Evolutionary conservation across 2,113 vertebrate genomes (phyloP).

Genomic region (Catharus minimus): DNA sequence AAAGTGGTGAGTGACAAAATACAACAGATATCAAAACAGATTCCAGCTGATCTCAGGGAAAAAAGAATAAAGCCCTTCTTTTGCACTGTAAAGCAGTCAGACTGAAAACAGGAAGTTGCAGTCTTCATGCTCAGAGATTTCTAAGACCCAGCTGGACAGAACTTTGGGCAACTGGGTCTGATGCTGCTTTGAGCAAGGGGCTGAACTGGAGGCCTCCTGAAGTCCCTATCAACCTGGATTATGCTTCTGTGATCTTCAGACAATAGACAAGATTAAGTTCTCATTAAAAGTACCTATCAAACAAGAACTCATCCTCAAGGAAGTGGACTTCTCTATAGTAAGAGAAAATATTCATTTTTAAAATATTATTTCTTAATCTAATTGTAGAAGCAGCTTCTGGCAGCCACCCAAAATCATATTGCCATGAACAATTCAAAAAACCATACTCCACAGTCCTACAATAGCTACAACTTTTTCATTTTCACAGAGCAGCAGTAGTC

Average conservation of each 20-base stretch:
- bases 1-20: background rate
- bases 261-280: background rate
- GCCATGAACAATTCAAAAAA: constrained; percentile 29
- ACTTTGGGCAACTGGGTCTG: background rate
- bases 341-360: background rate
- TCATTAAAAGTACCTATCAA: background rate
- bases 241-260: background rate
- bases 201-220: background rate
- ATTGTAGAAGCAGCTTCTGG: constrained; percentile 17
- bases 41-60: background rate
- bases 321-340: background rate
- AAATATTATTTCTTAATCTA: constrained; percentile 22
- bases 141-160: background rate
- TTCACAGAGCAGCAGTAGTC: background rate
- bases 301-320: background rate
- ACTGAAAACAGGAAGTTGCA: background rate
- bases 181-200: background rate
- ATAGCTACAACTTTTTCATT: constrained; percentile 52
- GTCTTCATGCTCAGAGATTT: background rate
- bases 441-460: background rate
- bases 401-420: constrained; percentile 1
- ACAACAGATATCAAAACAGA: background rate
- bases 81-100: background rate
- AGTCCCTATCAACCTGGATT: background rate
- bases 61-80: background rate